Conservation (phyloP, 2,888 invertebrate species). For the Mimas tiliae region DNA sequence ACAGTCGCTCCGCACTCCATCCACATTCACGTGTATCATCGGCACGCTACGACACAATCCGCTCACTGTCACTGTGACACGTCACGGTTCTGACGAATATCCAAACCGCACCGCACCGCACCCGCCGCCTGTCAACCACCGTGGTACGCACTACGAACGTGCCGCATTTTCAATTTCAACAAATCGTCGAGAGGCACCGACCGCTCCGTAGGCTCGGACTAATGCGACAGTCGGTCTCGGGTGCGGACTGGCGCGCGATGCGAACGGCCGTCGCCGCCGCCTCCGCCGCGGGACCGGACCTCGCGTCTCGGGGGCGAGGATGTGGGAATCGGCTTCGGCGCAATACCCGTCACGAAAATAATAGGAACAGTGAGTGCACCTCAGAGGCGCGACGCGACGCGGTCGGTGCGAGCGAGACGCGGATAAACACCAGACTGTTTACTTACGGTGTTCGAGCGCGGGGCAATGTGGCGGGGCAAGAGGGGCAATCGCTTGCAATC, state of each 20-base stretch:
- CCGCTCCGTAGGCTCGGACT: slow-evolving; percentile 74
- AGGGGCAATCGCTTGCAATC: slow-evolving; percentile 78
- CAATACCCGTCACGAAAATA: slow-evolving; percentile 85
- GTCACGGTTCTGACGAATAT: slow-evolving; percentile 59
- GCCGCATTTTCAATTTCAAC: slow-evolving; percentile 74
- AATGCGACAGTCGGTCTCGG: slow-evolving; percentile 80
- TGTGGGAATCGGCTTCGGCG: slow-evolving; percentile 85
- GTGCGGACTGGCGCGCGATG: slow-evolving; percentile 81
- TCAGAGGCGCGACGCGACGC: slow-evolving; percentile 83
- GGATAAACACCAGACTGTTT: slow-evolving; percentile 85
- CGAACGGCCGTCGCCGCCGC: slow-evolving; percentile 81
- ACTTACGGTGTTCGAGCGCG: slow-evolving; percentile 83
- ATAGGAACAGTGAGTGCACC: slow-evolving; percentile 85
- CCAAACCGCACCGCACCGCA: slow-evolving; percentile 44
- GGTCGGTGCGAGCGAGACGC: slow-evolving; percentile 84
- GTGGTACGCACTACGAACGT: slow-evolving; percentile 64
- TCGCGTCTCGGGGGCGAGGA: slow-evolving; percentile 84
- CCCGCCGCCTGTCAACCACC: slow-evolving; percentile 55
- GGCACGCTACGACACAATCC: slow-evolving; percentile 75
- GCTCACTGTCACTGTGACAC: slow-evolving; percentile 69
- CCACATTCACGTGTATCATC: slow-evolving; percentile 82
- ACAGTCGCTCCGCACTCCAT: slow-evolving; percentile 75
- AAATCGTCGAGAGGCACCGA: slow-evolving; percentile 62
- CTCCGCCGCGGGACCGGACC: slow-evolving; percentile 82
- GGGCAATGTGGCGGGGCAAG: slow-evolving; percentile 70